Base-by-base conservation (phyloP, 2,888 invertebrate species). In the Glaucopsyche alexis region DNA sequence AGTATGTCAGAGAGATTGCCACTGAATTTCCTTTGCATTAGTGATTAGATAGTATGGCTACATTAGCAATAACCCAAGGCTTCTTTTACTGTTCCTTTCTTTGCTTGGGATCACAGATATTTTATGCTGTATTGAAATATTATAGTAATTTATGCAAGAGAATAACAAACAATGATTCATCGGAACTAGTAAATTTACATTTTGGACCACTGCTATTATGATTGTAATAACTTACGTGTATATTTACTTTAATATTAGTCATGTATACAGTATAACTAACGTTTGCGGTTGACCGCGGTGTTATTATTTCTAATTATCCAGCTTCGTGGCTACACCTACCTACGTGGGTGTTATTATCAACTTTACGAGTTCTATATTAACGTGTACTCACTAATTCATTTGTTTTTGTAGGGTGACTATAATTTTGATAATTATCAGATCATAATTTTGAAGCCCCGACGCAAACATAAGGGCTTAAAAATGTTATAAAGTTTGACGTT, bases 181-280 rank as follows among this genome's bases (percentile, higher is more conserved):
- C 16, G 16, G 11, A 13, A 60, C 11, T 19, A 60, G 9, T 8
- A 52, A 52, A 52, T 29, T 29, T 29, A 16, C 29, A 29, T 60
- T 60, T 60, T 38, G 8, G 60, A 60, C 60, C 14, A 60, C 14
- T 29, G 14, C 11, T 60, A 60, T 13, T 60, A 29, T 38, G 29
- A 29, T 60, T 60, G 55, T 60, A 13, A 60, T 14, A 29, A 60
- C 60, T 60, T 38, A 38, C 60, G 60, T 60, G 60, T 60, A 29
- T 60, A 50, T 50, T 60, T 38, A 60, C 60, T 13, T 60, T 60
- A 38, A 60, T 60, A 60, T 60, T 60, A 60, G 60, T 60, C 60
- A 60, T 7, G 29, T 42, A 42, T 29, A 29, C 29, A 1, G 29
- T 29, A 3, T 42, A 13, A 7, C 29, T 38, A 29, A 38, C 60